A percentile compares a stretch with the other conserved stretches of the same genome.
These are phyloP conservation scores for Notolabrus celidotus DNA, from an alignment of 2,797 vertebrate species.

Conservation along the genomic window DNA sequence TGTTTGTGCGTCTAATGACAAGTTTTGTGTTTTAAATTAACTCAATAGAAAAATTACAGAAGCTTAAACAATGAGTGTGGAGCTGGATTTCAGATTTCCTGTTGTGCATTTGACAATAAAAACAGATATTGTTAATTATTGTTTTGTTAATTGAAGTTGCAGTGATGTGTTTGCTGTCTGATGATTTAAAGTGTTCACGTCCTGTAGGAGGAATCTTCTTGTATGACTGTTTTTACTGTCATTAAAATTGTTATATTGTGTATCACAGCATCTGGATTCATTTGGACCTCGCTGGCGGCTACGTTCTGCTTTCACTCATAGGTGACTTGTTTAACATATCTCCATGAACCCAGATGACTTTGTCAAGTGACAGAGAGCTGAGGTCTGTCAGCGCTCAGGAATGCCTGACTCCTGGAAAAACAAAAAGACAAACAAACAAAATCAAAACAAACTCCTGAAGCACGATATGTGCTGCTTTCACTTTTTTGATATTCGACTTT, in stretches of 20 bases:
- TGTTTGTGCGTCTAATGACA: neutral
- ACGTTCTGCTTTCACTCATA: constrained; percentile 27
- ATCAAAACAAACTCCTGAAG: constrained; percentile 46
- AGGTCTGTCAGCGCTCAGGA: constrained; percentile 43
- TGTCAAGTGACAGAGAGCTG: constrained; percentile 26
- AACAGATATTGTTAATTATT: no score
- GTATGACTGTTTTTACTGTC: neutral
- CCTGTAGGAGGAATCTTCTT: neutral
- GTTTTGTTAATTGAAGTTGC: constrained; percentile 2
- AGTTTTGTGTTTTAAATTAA: neutral
- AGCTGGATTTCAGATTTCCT: rapidly evolving
- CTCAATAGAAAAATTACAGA: neutral
- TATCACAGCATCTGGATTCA: neutral
- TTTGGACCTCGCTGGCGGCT: neutral
- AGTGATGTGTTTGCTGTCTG: neutral
- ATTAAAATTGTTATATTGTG: neutral
- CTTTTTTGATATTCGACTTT: constrained; percentile 16
- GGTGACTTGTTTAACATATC: constrained; percentile 31
- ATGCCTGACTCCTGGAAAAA: constrained; percentile 42
- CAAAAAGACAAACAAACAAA: constrained; percentile 57
- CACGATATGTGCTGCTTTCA: constrained; percentile 24
- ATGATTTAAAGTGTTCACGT: neutral
- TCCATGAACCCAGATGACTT: constrained; percentile 41
- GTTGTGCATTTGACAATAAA: constrained; percentile 7
- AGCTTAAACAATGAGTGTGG: neutral